Conservation (phyloP, 1,140 invertebrate species). For the Aethina tumida region DNA sequence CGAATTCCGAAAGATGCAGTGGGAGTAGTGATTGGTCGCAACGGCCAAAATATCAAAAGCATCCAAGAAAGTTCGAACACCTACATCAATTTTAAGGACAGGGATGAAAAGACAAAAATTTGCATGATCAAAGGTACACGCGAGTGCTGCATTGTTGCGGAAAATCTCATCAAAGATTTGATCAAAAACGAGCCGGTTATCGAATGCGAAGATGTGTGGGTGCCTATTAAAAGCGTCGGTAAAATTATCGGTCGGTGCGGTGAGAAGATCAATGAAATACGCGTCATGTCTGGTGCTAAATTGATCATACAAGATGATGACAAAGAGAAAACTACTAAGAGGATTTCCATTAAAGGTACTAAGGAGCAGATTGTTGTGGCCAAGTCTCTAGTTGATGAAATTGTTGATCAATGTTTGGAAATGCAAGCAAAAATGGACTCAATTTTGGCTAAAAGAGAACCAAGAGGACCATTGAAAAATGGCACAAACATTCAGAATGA, state of each 20-base stretch:
- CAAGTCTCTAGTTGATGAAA: conserved; percentile 47
- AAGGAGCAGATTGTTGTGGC: conserved; percentile 45
- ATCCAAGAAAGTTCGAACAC: conserved; percentile 62
- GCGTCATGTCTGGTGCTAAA: conserved; percentile 50
- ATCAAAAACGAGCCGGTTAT: conserved; percentile 56
- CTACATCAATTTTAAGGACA: conserved; percentile 55
- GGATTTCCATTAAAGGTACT: conserved; percentile 38
- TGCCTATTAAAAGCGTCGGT: conserved; percentile 53
- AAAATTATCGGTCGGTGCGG: conserved; percentile 62
- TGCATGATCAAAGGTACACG: conserved; percentile 56
- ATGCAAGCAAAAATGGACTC: conserved; percentile 38
- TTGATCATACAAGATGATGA: conserved; percentile 40
- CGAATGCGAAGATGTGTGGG: conserved; percentile 49
- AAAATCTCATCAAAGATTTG: conserved; percentile 59
- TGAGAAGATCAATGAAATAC: conserved; percentile 59
- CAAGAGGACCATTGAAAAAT: conserved; percentile 34
- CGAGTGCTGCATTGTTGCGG: conserved; percentile 54
- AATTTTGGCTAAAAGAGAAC: conserved; percentile 39
- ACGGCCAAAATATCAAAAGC: conserved; percentile 55
- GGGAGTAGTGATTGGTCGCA: conserved; percentile 48
- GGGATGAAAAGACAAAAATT: conserved; percentile 43
- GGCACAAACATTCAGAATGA: conserved; percentile 27
- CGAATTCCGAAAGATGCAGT: conserved; percentile 40
- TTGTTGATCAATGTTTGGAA: conserved; percentile 45
- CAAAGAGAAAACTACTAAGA: conserved; percentile 13